Evolutionary conservation across 2,888 invertebrate species (phyloP).

Genomic region (Synanthedon myopaeformis): DNA sequence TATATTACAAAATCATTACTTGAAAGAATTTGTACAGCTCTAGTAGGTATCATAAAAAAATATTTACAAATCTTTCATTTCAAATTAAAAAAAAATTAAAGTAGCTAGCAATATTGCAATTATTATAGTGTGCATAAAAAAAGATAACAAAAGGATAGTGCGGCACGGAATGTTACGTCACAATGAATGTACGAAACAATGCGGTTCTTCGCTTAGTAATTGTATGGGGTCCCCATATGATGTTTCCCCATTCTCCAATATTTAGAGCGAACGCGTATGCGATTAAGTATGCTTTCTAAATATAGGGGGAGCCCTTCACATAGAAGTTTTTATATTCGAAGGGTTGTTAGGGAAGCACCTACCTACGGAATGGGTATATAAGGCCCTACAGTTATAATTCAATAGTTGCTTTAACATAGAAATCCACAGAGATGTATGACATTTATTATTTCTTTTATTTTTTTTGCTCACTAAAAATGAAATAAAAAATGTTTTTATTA

Average conservation of each 20-base stretch:
- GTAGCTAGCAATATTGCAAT: not conserved
- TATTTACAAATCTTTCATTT: not conserved
- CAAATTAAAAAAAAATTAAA: too few relatives aligned
- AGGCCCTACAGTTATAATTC: constrained; percentile 43
- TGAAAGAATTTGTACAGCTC: not conserved
- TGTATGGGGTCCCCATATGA: constrained; percentile 58
- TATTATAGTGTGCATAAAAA: not conserved
- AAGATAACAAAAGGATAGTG: constrained; percentile 4
- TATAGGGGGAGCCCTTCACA: constrained; percentile 51
- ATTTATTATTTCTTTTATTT: constrained; percentile 1
- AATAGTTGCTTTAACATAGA: constrained; percentile 27
- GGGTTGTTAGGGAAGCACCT: constrained; percentile 46
- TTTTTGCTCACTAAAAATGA: not conserved
- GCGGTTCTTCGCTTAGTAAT: constrained; percentile 36
- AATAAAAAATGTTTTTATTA: not conserved
- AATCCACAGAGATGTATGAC: constrained; percentile 18
- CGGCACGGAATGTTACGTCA: constrained; percentile 34
- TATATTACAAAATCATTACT: not conserved
- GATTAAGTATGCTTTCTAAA: constrained; percentile 65
- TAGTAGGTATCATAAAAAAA: not conserved
- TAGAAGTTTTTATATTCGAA: constrained; percentile 47
- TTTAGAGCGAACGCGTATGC: constrained; percentile 56
- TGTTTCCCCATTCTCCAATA: constrained; percentile 63
- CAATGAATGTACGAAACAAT: constrained; percentile 36
- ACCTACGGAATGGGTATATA: constrained; percentile 56